Base-by-base conservation (phyloP, 2,797 vertebrate species). In the Sebastes alutus region DNA sequence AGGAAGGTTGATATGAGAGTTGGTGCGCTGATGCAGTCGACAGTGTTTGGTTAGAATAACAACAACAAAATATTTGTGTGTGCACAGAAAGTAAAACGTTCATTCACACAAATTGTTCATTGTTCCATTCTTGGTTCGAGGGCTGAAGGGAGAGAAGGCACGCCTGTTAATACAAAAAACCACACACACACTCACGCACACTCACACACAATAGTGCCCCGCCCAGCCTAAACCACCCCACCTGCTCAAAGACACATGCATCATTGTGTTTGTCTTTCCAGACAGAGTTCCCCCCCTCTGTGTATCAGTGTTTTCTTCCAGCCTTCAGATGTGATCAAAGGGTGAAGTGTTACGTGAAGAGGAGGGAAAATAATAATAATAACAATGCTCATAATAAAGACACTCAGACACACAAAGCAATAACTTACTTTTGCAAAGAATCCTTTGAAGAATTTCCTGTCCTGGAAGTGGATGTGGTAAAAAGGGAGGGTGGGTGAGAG, bases 371-470 rank as follows among this genome's bases (percentile, higher is more conserved):
- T 25, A 58, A 75, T 61, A 71, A 75, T 22, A 77, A 84, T 30
- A 66, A 83, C 63, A 73, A 78, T 13, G 64, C 73, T 78, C 38
- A 78, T 80, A 82, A 82, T 71, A 77, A 63, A 90, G 64, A 77
- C 90, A 94, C 87, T 88, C 65, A 85, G 72, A 90, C 81, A 88
- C 93, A 90, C 88, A 93, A 95, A 95, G 95, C 94, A 96, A 87
- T 68, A 96, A 99, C 98, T 99, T 99, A 99, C 98, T 99, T 99
- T 99, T 97, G 96, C 96, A 99, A 99, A 99, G 97, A 99, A 98
- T 98, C 97, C 98, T 97, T 99, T 99, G 98, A 99, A 99, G 98
- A 98, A 99, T 97, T 99, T 99, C 97, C 98, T 99, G 98, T 99
- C 98, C 98, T 99, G 98, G 97, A 98, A 97, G 96, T 97, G 98